phyloP scores from a whole-genome alignment of 2,113 vertebrate genomes.

The Dicrurus megarhynchus region DNA sequence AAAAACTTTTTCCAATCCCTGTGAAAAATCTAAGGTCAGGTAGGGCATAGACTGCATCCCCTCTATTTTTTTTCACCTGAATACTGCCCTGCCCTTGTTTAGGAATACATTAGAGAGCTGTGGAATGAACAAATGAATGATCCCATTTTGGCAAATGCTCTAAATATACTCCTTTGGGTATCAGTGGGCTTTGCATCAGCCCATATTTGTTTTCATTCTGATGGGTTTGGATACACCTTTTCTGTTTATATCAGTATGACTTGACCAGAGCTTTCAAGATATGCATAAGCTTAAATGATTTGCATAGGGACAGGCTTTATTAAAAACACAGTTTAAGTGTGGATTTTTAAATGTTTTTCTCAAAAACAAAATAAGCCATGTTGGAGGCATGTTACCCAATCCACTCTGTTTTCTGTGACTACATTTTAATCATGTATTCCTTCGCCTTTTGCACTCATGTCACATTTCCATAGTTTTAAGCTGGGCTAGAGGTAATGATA shows the following conservation, averaged over 20 bases:
- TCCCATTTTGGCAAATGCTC: background rate
- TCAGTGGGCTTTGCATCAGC: background rate
- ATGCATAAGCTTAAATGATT: background rate
- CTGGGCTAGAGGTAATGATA: background rate
- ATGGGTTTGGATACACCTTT: background rate
- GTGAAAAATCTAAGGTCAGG: background rate
- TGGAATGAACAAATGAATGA: background rate
- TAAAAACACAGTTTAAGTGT: background rate
- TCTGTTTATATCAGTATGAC: background rate
- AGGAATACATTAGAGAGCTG: background rate
- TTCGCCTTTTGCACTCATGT: background rate
- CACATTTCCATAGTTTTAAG: background rate
- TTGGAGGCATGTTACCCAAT: background rate
- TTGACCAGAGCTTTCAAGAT: background rate
- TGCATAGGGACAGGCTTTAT: background rate
- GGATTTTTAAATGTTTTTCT: background rate
- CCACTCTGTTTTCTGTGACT: background rate
- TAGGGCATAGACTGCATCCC: background rate
- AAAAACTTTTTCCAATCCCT: background rate
- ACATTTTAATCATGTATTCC: background rate
- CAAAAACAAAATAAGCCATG: background rate
- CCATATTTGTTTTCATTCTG: background rate
- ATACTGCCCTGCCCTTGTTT: no score
- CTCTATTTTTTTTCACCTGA: background rate
- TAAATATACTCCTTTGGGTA: background rate